Evolutionary conservation across 2,888 invertebrate species (phyloP).

Genomic region (Troilus luridus): DNA sequence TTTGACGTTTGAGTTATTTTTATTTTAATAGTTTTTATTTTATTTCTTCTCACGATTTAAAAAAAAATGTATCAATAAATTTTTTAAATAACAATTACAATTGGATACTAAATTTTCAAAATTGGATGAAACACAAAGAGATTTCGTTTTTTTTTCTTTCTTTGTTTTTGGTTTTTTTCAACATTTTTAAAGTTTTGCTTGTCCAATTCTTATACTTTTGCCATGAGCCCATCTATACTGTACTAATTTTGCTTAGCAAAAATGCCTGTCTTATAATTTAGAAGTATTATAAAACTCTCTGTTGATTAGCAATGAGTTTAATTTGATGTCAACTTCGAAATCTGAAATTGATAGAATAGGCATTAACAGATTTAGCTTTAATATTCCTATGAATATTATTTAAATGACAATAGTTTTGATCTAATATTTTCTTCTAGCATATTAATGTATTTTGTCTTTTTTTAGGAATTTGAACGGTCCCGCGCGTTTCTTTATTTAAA

Average conservation of each 20-base stretch:
- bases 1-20: neutral
- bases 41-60: too few species aligned
- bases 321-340: neutral
- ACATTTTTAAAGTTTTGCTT: neutral
- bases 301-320: neutral
- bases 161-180: too few species aligned
- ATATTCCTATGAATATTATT: neutral
- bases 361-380: neutral
- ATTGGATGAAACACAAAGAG: neutral
- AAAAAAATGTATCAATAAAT: too few species aligned
- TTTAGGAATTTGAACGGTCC: conserved; percentile 92
- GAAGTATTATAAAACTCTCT: neutral
- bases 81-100: too few species aligned
- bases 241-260: neutral
- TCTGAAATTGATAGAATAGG: neutral
- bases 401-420: neutral
- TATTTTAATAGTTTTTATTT: neutral
- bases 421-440: neutral
- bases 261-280: too few species aligned
- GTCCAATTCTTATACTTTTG: neutral
- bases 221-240: neutral
- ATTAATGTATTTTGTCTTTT: conserved; percentile 64
- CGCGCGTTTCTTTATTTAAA: conserved; percentile 91
- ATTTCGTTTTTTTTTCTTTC: neutral
- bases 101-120: too few species aligned